phyloP scores from a whole-genome alignment of 2,888 invertebrate genomes.

The Drosophila neotestacea region DNA sequence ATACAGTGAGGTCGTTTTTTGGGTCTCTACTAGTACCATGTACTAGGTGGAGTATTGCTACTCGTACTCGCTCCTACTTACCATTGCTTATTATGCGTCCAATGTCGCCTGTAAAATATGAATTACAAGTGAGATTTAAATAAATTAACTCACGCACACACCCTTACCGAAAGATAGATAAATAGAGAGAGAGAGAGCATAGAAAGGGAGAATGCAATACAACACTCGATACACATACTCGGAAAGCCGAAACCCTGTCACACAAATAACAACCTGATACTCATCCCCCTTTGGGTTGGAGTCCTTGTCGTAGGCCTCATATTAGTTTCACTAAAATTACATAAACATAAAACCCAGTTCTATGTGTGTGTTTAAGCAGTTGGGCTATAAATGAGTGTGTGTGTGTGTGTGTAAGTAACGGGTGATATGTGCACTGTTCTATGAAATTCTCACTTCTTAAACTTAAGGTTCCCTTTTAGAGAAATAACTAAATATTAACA shows the following conservation, averaged over 20 bases:
- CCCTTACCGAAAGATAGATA: constrained; percentile 1
- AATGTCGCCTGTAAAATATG: constrained; percentile 68
- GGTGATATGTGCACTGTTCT: constrained; percentile 13
- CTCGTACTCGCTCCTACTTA: constrained; percentile 20
- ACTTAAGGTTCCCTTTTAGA: not conserved
- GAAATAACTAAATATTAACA: no score
- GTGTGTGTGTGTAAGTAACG: constrained; percentile 19
- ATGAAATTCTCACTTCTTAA: constrained; percentile 10
- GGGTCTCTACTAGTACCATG: constrained; percentile 24
- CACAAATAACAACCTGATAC: constrained; percentile 23
- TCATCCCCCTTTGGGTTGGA: constrained; percentile 12
- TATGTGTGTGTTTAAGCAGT: not conserved
- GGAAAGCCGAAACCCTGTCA: constrained; percentile 28
- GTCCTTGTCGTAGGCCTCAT: constrained; percentile 21
- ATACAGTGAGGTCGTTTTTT: constrained; percentile 14
- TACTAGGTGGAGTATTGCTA: constrained; percentile 7
- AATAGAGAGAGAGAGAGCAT: constrained; percentile 10
- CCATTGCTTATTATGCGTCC: constrained; percentile 69
- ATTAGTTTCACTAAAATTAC: constrained; percentile 26
- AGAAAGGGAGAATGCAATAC: constrained; percentile 18
- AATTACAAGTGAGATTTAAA: constrained; percentile 78
- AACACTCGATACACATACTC: constrained; percentile 24
- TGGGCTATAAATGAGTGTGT: constrained; percentile 2
- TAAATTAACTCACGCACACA: constrained; percentile 69
- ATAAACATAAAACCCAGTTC: constrained; percentile 29